Conservation (phyloP, 2,797 vertebrate species). For the Anguilla marmorata region DNA sequence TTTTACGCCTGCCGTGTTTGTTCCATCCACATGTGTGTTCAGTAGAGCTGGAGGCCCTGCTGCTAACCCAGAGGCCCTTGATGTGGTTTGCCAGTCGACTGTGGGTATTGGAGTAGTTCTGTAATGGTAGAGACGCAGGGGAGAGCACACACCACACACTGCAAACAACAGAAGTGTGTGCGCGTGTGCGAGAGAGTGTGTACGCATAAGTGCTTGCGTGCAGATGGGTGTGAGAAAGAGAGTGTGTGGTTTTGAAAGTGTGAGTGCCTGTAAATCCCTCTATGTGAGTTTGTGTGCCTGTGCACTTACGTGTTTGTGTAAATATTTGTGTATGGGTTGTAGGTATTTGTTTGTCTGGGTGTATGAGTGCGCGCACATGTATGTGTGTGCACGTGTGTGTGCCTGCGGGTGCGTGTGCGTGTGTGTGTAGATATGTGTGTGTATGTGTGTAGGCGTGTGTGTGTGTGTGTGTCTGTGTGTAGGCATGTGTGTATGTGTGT, state of each 20-base stretch:
- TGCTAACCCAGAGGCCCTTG: constrained; percentile 49
- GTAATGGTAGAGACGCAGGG: constrained; percentile 57
- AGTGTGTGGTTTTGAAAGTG: background rate
- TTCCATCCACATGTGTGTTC: constrained; percentile 65
- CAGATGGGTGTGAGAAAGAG: background rate
- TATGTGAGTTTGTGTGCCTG: background rate
- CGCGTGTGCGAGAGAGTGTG: background rate
- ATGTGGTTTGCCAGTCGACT: constrained; percentile 62
- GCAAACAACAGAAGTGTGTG: constrained; percentile 55
- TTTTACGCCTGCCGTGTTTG: constrained; percentile 54
- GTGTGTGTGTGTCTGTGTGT: background rate
- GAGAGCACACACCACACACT: constrained; percentile 55
- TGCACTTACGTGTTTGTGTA: background rate
- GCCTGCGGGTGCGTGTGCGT: background rate
- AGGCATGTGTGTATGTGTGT: background rate
- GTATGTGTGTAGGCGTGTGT: background rate
- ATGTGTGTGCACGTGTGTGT: background rate
- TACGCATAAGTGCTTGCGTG: constrained; percentile 25
- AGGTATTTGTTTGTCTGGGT: background rate
- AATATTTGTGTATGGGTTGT: background rate
- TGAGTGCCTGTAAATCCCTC: background rate
- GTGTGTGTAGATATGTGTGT: constrained; percentile 21
- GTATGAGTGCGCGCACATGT: background rate
- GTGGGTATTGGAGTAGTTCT: constrained; percentile 55
- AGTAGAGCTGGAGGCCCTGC: constrained; percentile 57